Conservation (phyloP, 2,888 invertebrate genomes). For the Rhingia campestris region DNA sequence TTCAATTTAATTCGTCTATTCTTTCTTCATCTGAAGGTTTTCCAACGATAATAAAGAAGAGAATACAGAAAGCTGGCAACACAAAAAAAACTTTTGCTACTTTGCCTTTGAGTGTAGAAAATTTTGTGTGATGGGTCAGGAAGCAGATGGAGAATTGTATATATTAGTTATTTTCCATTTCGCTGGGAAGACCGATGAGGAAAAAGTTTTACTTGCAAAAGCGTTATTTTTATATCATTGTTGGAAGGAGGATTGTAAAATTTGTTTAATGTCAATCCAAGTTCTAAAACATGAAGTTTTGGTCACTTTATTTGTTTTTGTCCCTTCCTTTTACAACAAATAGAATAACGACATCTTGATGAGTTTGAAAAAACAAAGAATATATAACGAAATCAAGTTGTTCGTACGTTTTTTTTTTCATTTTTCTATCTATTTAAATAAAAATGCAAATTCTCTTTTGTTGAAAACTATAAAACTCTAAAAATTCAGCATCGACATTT, state of each 20-base stretch:
- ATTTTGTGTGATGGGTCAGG: conserved; percentile 28
- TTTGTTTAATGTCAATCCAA: conserved; percentile 65
- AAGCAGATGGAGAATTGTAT: conserved; percentile 41
- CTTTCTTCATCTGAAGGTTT: conserved; percentile 15
- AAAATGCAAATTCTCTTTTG: too few relatives aligned
- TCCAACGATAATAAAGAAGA: conserved; percentile 40
- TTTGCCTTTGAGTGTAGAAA: conserved; percentile 60
- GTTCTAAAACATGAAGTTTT: conserved; percentile 62
- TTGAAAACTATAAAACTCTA: too few relatives aligned
- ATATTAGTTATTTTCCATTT: conserved; percentile 13
- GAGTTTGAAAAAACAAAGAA: too few relatives aligned
- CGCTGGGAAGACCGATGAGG: conserved; percentile 53
- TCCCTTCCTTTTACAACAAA: too few relatives aligned
- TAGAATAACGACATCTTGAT: too few relatives aligned
- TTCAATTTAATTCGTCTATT: conserved; percentile 65
- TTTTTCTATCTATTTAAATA: too few relatives aligned
- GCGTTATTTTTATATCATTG: conserved; percentile 41
- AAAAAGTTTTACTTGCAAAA: conserved; percentile 55
- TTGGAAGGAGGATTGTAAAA: neutral
- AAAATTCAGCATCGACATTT: too few relatives aligned
- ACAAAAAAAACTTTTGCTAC: conserved; percentile 54
- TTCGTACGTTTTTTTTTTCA: too few relatives aligned
- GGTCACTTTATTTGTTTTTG: conserved; percentile 62
- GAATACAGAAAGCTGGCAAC: neutral
- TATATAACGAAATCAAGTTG: too few relatives aligned